Percentiles rank a stretch among this genome's conserved stretches.
phyloP scores from a whole-genome alignment of 2,888 invertebrate genomes.

The Helobdella robusta region DNA sequence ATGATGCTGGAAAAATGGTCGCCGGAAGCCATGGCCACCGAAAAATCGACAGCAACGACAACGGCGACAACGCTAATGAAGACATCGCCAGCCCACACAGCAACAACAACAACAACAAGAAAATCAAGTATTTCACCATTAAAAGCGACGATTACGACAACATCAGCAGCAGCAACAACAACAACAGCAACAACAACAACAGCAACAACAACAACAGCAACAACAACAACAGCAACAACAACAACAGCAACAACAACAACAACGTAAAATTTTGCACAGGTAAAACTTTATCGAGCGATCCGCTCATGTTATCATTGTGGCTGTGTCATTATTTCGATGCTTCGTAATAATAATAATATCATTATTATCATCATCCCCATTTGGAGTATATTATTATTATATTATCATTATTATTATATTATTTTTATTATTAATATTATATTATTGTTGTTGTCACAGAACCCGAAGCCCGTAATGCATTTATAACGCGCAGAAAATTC shows the following conservation, averaged over 20 bases:
- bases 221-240: neutral
- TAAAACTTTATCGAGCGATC: no score
- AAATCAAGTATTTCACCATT: conserved; percentile 18
- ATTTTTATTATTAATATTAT: no score
- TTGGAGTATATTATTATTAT: no score
- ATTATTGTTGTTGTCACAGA: no score
- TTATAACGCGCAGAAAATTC: no score
- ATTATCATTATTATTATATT: no score
- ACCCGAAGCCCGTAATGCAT: no score
- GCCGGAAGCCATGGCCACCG: neutral
- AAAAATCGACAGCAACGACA: neutral
- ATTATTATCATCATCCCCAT: neutral
- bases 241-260: no score
- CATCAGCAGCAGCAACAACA: conserved; percentile 15
- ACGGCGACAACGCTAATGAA: neutral
- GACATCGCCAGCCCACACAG: conserved; percentile 7
- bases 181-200: conserved; percentile 8
- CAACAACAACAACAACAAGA: conserved; percentile 14
- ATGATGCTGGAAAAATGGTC: no score
- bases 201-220: neutral
- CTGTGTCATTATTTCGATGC: neutral
- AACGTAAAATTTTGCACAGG: no score
- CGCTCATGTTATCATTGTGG: no score
- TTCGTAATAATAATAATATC: neutral
- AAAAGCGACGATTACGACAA: conserved; percentile 10